A percentile compares a stretch with the other conserved stretches of the same genome.
phyloP scores from a whole-genome alignment of 2,113 vertebrate genomes.

The Corythaixoides concolor region DNA sequence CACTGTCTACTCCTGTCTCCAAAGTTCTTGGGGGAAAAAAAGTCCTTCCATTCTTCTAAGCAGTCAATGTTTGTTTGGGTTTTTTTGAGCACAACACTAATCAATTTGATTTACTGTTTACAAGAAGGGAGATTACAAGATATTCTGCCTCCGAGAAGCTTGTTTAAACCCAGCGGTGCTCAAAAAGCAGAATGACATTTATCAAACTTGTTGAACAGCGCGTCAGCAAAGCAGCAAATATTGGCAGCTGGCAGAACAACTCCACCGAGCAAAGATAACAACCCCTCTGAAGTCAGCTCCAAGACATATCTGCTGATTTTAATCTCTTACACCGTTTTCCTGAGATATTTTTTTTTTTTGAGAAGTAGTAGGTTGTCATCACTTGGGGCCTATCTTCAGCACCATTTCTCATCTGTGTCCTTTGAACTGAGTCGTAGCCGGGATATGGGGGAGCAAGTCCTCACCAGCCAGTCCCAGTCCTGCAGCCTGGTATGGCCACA shows the following conservation, averaged over 20 bases:
- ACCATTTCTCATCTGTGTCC: accelerated
- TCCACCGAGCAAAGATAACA: background rate
- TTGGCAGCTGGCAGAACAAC: background rate
- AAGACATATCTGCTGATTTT: background rate
- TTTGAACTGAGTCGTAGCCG: accelerated
- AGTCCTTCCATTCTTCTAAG: background rate
- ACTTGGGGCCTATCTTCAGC: accelerated
- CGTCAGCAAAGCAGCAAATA: background rate
- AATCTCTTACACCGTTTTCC: background rate
- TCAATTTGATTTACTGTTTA: background rate
- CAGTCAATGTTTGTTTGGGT: background rate
- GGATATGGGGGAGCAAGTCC: background rate
- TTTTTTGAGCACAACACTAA: background rate
- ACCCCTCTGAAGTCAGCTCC: background rate
- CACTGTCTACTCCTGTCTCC: background rate
- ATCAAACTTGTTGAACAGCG: background rate
- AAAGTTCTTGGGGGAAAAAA: background rate
- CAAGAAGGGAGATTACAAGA: background rate
- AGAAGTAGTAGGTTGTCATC: background rate
- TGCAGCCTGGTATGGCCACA: background rate
- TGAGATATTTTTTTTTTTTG: background rate
- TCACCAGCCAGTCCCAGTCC: background rate
- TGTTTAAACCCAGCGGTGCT: background rate
- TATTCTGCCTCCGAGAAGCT: background rate
- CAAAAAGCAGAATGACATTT: background rate